Evolutionary conservation across 2,888 invertebrate genomes (phyloP).

Genomic region (Idaea dimidiata): DNA sequence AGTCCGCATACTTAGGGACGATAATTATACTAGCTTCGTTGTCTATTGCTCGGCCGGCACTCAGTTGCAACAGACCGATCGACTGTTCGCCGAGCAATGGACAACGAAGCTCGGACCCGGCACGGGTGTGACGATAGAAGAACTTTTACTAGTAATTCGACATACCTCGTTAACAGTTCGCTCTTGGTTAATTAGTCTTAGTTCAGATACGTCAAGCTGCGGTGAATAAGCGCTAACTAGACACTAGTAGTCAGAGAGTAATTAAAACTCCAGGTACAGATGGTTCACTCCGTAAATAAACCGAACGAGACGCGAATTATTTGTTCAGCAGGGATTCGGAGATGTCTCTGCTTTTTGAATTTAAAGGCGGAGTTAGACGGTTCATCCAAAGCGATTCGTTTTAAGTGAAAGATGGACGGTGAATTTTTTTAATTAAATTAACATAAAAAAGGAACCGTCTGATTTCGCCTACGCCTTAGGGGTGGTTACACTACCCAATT

Average conservation of each 20-base stretch:
- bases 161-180: slow-evolving; percentile 5
- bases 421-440: no score
- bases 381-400: no score
- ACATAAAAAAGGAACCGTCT: no score
- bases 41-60: no score
- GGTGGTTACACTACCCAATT: no score
- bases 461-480: no score
- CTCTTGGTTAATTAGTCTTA: slow-evolving; percentile 8
- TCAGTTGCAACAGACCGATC: no score
- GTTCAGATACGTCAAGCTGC: slow-evolving; percentile 9
- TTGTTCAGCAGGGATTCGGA: background rate
- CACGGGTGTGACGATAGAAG: slow-evolving; percentile 40
- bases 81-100: no score
- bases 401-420: no score
- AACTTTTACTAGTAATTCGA: slow-evolving; percentile 34
- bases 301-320: background rate
- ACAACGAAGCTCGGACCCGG: no score
- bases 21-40: no score
- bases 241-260: background rate
- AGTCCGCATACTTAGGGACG: no score
- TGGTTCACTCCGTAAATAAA: background rate
- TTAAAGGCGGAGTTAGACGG: background rate
- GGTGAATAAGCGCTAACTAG: background rate
- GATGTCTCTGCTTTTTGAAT: background rate
- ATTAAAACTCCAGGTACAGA: background rate